Evolutionary conservation across 2,888 invertebrate species (phyloP), one percentile per base, ranked within the genome.

Genomic region (Neuroscelio doddi): DNA sequence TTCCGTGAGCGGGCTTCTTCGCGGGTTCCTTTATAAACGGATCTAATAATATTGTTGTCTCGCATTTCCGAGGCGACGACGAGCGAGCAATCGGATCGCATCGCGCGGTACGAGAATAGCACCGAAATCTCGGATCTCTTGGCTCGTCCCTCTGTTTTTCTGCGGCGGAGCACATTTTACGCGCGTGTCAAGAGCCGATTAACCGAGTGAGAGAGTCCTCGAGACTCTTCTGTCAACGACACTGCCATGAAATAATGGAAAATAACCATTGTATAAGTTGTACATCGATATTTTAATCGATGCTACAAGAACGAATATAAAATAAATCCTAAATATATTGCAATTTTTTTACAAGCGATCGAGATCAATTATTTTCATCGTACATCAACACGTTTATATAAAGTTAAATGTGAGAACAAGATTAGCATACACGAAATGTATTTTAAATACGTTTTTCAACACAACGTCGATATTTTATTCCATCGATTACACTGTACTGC

Each of bases 21-120:
- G 52, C 56, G 55, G 63, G 52, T 52, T 63, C 56, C 63, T 68
- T 68, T 64, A 64, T 64, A 64, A 70, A 71, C 70, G 69, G 51
- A 72, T 77, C 79, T 80, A 80, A 79, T 80, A 80, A 80, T 80
- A 79, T 76, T 74, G n/a, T n/a, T n/a, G 75, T 78, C 74, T 77
- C 75, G 75, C 76, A 71, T 76, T 78, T 79, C 74, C 72, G 76
- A 78, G 75, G 72, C 73, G 70, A 68, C 71, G 75, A 69, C 74
- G 74, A 74, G 72, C 71, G 53, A 45, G 77, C 76, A 77, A 78
- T 74, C 75, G 74, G 76, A 76, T 76, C 76, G 76, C 77, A 69
- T 73, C 69, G 69, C 67, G 56, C 70, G 64, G 49, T 71, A 77
- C 77, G 59, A 77, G 76, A 79, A 78, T 79, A 79, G 79, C 75